Conservation (phyloP, 2,113 vertebrate species). For the Dipodomys merriami region DNA sequence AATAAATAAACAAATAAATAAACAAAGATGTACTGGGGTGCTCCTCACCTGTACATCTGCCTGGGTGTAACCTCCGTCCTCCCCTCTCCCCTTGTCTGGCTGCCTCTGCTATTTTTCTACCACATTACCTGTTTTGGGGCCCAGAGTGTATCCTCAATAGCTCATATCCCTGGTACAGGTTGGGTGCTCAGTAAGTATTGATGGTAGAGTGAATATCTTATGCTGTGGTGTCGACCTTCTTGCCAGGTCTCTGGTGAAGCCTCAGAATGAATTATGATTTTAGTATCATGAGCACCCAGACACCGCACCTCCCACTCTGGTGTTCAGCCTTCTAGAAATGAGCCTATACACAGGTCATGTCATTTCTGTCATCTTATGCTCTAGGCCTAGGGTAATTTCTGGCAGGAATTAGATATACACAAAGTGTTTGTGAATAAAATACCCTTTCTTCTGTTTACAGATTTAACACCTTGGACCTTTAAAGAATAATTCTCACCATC, state of each 20-base stretch:
- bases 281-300: neutral
- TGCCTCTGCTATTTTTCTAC: neutral
- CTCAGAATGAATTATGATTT: neutral
- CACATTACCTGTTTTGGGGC: neutral
- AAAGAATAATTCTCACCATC: neutral
- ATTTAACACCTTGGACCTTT: slow-evolving; percentile 49
- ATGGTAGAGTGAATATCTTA: neutral
- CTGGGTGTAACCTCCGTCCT: neutral
- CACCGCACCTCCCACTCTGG: neutral
- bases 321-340: neutral
- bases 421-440: slow-evolving; percentile 60
- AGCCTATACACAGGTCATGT: neutral
- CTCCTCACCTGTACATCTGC: neutral
- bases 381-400: neutral
- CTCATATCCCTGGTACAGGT: neutral
- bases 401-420: slow-evolving; percentile 31
- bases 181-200: neutral
- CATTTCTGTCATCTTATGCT: neutral
- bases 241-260: neutral
- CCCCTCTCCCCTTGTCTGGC: neutral
- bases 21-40: neutral
- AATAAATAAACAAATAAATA: too few relatives aligned
- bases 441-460: slow-evolving; percentile 32
- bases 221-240: neutral
- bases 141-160: neutral